Conservation (phyloP, 2,888 invertebrate species). For the Isoperla grammatica region DNA sequence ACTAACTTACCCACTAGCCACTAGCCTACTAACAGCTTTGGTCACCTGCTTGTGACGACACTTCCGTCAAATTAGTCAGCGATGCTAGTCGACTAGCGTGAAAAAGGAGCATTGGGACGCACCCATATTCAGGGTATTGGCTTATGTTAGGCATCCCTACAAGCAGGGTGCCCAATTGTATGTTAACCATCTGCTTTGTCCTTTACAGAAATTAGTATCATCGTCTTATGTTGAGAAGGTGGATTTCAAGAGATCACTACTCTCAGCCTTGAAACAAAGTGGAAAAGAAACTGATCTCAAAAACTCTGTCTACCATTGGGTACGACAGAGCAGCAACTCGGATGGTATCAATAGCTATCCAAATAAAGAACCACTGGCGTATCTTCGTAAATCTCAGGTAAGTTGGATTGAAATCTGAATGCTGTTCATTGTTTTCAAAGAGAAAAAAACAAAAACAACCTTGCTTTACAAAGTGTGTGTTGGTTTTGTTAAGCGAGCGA, state of each 20-base stretch:
- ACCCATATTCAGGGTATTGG: no score
- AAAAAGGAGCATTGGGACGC: no score
- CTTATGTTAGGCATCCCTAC: no score
- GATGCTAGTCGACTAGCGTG: no score
- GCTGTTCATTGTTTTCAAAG: background rate
- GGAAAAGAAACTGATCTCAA: slow-evolving; percentile 77
- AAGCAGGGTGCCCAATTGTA: no score
- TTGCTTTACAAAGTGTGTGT: background rate
- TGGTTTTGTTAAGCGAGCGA: no score
- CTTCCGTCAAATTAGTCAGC: no score
- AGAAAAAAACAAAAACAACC: background rate
- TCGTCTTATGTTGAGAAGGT: slow-evolving; percentile 68
- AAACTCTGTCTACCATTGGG: slow-evolving; percentile 79
- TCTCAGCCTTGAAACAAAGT: slow-evolving; percentile 68
- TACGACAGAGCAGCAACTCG: slow-evolving; percentile 47
- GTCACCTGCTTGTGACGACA: no score
- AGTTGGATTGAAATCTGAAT: slow-evolving; percentile 23
- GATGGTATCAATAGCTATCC: slow-evolving; percentile 31
- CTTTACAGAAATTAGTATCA: slow-evolving; percentile 67
- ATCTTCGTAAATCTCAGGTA: slow-evolving; percentile 74
- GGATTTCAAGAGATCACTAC: slow-evolving; percentile 70
- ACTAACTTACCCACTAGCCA: no score
- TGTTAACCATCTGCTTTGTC: background rate
- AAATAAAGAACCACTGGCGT: slow-evolving; percentile 59
- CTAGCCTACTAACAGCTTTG: no score